Evolutionary conservation across 1,140 invertebrate species (phyloP), one percentile per base, ranked within the genome.

Genomic region (Drosophila sturtevanti): DNA sequence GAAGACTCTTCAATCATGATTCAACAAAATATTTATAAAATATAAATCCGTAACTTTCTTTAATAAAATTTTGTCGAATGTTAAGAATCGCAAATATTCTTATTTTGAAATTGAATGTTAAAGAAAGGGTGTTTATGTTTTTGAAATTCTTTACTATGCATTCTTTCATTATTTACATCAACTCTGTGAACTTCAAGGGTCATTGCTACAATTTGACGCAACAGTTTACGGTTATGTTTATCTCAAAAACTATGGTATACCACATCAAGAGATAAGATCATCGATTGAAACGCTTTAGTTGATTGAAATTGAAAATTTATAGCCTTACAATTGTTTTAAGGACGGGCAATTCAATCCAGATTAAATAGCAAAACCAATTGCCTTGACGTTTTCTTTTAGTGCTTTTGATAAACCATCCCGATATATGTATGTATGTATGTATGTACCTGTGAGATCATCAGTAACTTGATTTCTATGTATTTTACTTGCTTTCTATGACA

Each of bases 361-460:
- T 68, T 74, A 76, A 64, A 75, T 75, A 64, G 64, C 51, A 58
- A 76, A 76, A 31, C 41, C 41, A 48, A 48, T 56, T 77, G 74
- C 77, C 58, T 77, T 77, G 74, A 77, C 74, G 77, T 77, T 77
- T 77, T 37, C 52, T 51, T 69, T 55, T 27, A 67, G 51, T 56
- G 48, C 41, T 52, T 60, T 71, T 51, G 55, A 61, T 31, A 55
- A 60, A 76, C 24, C 27, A 16, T 56, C 27, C 27, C 18, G 24
- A 59, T n/a, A n/a, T n/a, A n/a, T n/a, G n/a, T n/a, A n/a, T n/a
- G n/a, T n/a, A n/a, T n/a, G n/a, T n/a, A n/a, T n/a, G n/a, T n/a
- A n/a, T 63, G 54, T 52, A 59, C 61, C 41, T 66, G 84, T 87
- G 81, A 87, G 82, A 87, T 87, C 82, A 87, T 89, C 82, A 44